Base-by-base conservation (phyloP, 2,113 vertebrate genomes). In the Rhinolophus ferrumequinum region DNA sequence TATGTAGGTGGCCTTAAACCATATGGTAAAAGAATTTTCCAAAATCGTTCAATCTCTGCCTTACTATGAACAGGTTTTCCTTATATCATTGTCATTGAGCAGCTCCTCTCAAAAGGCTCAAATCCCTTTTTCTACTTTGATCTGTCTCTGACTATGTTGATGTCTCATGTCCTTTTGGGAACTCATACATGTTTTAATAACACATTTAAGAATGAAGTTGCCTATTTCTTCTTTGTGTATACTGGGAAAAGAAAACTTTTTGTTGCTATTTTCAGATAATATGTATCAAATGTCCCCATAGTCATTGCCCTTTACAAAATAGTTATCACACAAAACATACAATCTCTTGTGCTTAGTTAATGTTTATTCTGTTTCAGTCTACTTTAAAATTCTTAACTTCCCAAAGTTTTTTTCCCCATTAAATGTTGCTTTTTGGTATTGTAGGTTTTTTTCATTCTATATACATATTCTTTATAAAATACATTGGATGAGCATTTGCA, bases 1-100 rank as follows among this genome's bases (percentile, higher is more conserved):
- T 96, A 84, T 92, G 92, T 95, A 96, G 75, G 96, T 98, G 87
- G 79, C 94, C 94, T 92, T 54, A 95, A 92, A 96, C 69, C 92
- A 95, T 94, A 96, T 87, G 87, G 87, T 66, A 86, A 89, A 95
- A 75, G 58, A 75, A 80, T 96, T 97, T 97, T 89, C 28, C 24
- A 77, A 73, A 98, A 92, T 38, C 50, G 58, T 73, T 94, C 38
- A 50, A 64, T 93, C 79, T 96, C 93, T 70, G 33, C 92, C 83
- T 93, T 96, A 92, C 92, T 96, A 70, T 92, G 85, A 95, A 93
- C 47, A n/a, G 91, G 11, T 93, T 97, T 90, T 92, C 30, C 75
- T 44, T 80, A 89, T 79, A 93, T 75, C 38, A 52, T 54, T 84
- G 79, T 83, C 70, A 72, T 83, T 90, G 66, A 96, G 35, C 30